Evolutionary conservation across 2,888 invertebrate genomes (phyloP), one percentile per base, ranked within the genome.

Genomic region (Meteorus colon): DNA sequence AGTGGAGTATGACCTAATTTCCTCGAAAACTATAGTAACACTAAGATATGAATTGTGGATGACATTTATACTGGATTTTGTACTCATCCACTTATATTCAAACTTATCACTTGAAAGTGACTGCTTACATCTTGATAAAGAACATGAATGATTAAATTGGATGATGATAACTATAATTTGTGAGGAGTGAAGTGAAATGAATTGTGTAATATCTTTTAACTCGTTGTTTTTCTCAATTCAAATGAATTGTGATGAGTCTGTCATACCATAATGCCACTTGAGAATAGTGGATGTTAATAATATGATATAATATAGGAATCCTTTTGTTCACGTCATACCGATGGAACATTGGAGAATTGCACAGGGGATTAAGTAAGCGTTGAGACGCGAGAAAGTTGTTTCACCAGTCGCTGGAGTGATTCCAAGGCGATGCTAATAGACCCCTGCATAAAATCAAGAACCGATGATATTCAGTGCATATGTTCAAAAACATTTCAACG

Each of bases 331-430:
- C 67, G 62, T 65, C 41, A 75, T 27, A 70, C 70, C 31, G 55
- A 69, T 69, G 29, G 37, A 41, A 55, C 51, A 75, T 75, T 75
- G 14, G 65, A 19, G 65, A 66, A 76, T 79, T 68, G 78, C 77
- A 75, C 75, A 77, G 69, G 67, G 78, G 79, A 81, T 80, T 79
- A 76, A 80, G 80, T 78, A 80, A 81, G 76, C 75, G 77, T 76
- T 75, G 73, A 70, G 63, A 45, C 65, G 72, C 75, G 81, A 78
- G 81, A 81, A 81, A 81, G 81, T 81, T 81, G 78, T 79, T 73
- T 77, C 80, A 79, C 74, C 79, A 68, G 77, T 76, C 77, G 73
- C 72, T 75, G 74, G 69, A 74, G 48, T 74, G 73, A 67, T 75
- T 66, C 72, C 72, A 70, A 72, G 48, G 72, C 63, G 63, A 19